Conservation (phyloP, 2,888 invertebrate genomes). For the Coelopa pilipes region DNA sequence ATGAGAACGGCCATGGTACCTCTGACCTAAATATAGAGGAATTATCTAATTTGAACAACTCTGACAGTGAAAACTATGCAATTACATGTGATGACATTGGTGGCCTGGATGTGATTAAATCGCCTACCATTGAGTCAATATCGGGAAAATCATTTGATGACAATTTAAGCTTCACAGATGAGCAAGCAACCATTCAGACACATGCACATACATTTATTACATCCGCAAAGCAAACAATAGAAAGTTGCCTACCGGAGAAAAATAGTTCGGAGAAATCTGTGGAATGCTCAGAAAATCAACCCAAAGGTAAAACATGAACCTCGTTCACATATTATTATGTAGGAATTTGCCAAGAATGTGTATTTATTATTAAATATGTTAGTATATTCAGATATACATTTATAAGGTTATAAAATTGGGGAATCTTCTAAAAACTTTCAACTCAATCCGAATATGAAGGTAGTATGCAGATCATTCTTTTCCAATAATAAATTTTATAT, state of each 20-base stretch:
- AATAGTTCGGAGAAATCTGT: background rate
- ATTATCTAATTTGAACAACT: conserved; percentile 50
- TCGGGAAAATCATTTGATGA: conserved; percentile 67
- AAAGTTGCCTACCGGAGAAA: conserved; percentile 15
- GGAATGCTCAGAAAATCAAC: too few relatives aligned
- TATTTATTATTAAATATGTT: too few relatives aligned
- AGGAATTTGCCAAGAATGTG: too few relatives aligned
- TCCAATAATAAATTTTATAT: too few relatives aligned
- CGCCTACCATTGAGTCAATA: conserved; percentile 66
- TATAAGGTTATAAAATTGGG: too few relatives aligned
- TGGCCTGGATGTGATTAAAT: conserved; percentile 64
- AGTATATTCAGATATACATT: too few relatives aligned
- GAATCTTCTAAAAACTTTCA: too few relatives aligned
- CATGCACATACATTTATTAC: conserved; percentile 37
- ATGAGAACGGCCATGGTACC: conserved; percentile 51
- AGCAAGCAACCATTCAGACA: conserved; percentile 45
- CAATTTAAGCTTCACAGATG: conserved; percentile 64
- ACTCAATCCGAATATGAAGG: too few relatives aligned
- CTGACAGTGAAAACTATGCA: conserved; percentile 66
- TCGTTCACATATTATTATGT: too few relatives aligned
- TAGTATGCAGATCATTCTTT: too few relatives aligned
- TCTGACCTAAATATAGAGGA: conserved; percentile 32
- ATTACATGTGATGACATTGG: conserved; percentile 65
- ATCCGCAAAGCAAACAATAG: background rate
- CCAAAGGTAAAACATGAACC: too few relatives aligned